phyloP scores from a whole-genome alignment of 2,888 invertebrate species.

The Schizotus pectinicornis region DNA sequence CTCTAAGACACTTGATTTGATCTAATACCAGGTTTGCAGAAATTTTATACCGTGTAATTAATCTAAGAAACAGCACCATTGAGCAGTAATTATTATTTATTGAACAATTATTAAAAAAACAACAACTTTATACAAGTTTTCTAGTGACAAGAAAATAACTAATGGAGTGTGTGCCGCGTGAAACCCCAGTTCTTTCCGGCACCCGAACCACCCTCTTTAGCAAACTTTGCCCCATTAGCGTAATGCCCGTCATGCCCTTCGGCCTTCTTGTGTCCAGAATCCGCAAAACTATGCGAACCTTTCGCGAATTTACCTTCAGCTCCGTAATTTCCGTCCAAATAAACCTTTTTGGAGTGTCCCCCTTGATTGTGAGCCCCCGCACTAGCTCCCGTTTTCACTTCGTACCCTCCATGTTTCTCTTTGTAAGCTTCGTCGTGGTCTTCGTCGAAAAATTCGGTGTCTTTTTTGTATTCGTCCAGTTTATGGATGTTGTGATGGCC shows the following conservation, averaged over 20 bases:
- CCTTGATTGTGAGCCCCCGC: constrained; percentile 69
- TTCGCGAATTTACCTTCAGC: constrained; percentile 77
- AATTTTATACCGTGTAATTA: too few relatives aligned
- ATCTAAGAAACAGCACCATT: too few relatives aligned
- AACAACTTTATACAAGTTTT: too few relatives aligned
- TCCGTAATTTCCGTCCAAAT: constrained; percentile 61
- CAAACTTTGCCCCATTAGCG: constrained; percentile 11
- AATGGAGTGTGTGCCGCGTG: background rate
- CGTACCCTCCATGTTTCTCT: constrained; percentile 76
- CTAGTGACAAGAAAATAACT: background rate
- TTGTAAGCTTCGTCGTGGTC: constrained; percentile 78
- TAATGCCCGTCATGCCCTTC: constrained; percentile 54
- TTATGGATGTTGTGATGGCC: constrained; percentile 83
- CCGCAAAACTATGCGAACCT: constrained; percentile 74
- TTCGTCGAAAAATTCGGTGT: constrained; percentile 81
- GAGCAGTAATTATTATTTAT: too few relatives aligned
- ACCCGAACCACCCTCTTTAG: constrained; percentile 14
- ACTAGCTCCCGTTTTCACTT: constrained; percentile 51
- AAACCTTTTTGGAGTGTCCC: constrained; percentile 41
- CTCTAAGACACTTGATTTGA: too few relatives aligned
- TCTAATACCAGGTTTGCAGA: too few relatives aligned
- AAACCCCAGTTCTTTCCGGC: constrained; percentile 28
- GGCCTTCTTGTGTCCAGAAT: constrained; percentile 75
- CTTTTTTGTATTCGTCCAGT: constrained; percentile 80
- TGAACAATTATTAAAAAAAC: background rate